phyloP scores from a whole-genome alignment of 2,888 invertebrate genomes.

The Pandemis corylana region DNA sequence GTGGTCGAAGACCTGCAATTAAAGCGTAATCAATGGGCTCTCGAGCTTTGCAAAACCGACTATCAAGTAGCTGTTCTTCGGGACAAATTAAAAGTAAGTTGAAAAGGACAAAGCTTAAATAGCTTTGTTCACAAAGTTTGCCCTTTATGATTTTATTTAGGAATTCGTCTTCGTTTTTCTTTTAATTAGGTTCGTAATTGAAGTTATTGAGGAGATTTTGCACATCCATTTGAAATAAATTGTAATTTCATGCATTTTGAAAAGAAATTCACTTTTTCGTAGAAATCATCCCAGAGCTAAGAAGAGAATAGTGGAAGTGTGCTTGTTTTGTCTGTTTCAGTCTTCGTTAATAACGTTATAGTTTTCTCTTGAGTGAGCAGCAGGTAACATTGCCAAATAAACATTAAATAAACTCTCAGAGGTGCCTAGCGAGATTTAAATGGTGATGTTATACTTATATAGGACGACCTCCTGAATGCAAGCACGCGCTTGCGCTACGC shows the following conservation, averaged over 20 bases:
- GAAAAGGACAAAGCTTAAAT: no score
- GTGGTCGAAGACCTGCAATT: constrained; percentile 55
- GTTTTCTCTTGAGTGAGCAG: no score
- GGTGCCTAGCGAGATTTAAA: neutral
- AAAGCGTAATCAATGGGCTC: constrained; percentile 57
- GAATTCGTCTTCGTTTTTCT: neutral
- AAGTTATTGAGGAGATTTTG: neutral
- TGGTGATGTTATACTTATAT: neutral
- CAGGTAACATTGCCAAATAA: no score
- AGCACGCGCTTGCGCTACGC: constrained; percentile 66
- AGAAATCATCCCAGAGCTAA: no score
- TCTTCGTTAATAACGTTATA: no score
- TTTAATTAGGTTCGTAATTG: neutral
- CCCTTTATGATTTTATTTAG: neutral
- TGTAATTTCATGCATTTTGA: neutral
- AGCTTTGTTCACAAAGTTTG: neutral
- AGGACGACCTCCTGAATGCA: constrained; percentile 68
- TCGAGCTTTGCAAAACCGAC: constrained; percentile 60
- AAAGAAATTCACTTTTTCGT: neutral
- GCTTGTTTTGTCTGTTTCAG: no score
- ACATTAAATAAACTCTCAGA: no score
- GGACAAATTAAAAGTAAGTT: constrained; percentile 68
- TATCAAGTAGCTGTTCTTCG: constrained; percentile 64
- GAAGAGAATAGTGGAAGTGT: no score
- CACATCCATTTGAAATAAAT: neutral